Evolutionary conservation across 2,113 vertebrate genomes (phyloP).

Genomic region (Danio rerio): GRCz12tu NC_133189.1:39970001-39970500

Average conservation of each 20-base stretch:
- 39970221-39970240: not conserved
- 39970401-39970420: not conserved
- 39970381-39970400: not conserved
- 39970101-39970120: slow-evolving; percentile 60
- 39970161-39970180: not conserved
- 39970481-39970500: not conserved
- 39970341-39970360: not conserved
- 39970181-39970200: not conserved
- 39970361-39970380: not conserved
- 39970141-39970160: not conserved
- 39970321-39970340: not conserved
- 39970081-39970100: slow-evolving; percentile 71
- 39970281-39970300: slow-evolving; percentile 34
- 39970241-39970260: not conserved
- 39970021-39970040: slow-evolving; percentile 41
- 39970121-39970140: slow-evolving; percentile 60
- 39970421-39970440: not conserved
- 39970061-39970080: slow-evolving; percentile 82
- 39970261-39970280: slow-evolving; percentile 32
- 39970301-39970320: slow-evolving; percentile 26
- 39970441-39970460: not conserved
- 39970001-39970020: slow-evolving; percentile 66
- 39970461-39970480: slow-evolving; percentile 19
- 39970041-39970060: slow-evolving; percentile 79
- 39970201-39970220: not conserved